phyloP scores from a whole-genome alignment of 1,140 invertebrate species.

The Orussus abietinus region DNA sequence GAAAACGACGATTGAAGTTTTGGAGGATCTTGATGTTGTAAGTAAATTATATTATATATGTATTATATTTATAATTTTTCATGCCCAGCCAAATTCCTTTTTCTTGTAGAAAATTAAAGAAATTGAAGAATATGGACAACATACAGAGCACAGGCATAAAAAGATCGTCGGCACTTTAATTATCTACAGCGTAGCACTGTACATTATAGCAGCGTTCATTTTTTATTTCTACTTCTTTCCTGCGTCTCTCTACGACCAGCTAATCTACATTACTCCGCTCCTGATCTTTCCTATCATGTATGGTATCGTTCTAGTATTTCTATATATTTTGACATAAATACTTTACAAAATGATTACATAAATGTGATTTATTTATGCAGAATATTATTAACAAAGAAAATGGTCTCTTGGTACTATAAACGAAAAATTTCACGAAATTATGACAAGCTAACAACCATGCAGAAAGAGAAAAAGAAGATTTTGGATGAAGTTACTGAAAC shows the following conservation, averaged over 20 bases:
- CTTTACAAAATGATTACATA: too few relatives aligned
- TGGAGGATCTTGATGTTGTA: conserved; percentile 71
- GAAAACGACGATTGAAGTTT: conserved; percentile 70
- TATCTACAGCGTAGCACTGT: conserved; percentile 75
- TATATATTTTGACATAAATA: too few relatives aligned
- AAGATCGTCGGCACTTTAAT: conserved; percentile 75
- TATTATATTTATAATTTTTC: conserved; percentile 12
- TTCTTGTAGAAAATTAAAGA: conserved; percentile 67
- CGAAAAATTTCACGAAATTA: conserved; percentile 78
- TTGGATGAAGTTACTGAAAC: conserved; percentile 95
- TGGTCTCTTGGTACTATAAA: conserved; percentile 84
- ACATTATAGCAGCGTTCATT: conserved; percentile 67
- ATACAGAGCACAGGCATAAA: conserved; percentile 75
- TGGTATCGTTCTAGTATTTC: conserved; percentile 46
- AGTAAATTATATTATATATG: conserved; percentile 18
- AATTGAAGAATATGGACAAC: conserved; percentile 74
- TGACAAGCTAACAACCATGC: conserved; percentile 68
- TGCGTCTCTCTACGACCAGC: conserved; percentile 61
- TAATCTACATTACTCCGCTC: conserved; percentile 70
- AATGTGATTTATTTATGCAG: conserved; percentile 56
- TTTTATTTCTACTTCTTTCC: conserved; percentile 80
- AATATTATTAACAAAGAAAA: conserved; percentile 71
- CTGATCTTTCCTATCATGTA: conserved; percentile 76
- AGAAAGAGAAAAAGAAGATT: conserved; percentile 81
- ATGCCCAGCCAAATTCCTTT: conserved; percentile 21